These are phyloP conservation scores for Carassius auratus DNA, from an alignment of 2,113 vertebrate genomes.

Conservation along the genomic window DNA sequence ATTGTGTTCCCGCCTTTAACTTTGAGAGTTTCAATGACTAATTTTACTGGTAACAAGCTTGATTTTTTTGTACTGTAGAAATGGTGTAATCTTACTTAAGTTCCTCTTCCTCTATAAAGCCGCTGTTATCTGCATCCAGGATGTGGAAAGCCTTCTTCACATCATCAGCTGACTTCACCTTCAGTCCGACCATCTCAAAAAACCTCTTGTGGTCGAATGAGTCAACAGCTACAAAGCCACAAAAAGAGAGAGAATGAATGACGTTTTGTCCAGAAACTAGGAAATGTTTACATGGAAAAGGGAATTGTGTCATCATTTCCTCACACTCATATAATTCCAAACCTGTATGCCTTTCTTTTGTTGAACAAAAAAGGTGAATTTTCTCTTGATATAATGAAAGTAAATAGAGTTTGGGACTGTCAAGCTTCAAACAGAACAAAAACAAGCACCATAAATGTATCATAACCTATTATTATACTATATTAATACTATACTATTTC, in stretches of 20 bases:
- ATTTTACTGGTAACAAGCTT: background rate
- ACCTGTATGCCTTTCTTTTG: background rate
- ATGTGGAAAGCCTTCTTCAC: slow-evolving; percentile 81
- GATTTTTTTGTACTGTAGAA: background rate
- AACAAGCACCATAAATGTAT: background rate
- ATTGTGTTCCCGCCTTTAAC: background rate
- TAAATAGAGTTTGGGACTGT: background rate
- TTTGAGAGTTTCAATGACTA: background rate
- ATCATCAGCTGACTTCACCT: slow-evolving; percentile 75
- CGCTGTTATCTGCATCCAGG: slow-evolving; percentile 83
- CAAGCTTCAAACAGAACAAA: background rate
- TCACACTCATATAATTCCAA: background rate
- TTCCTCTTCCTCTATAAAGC: slow-evolving; percentile 85
- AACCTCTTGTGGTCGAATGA: slow-evolving; percentile 84
- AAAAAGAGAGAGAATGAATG: slow-evolving; percentile 49
- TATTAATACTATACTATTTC: too few relatives aligned
- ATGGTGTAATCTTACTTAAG: slow-evolving; percentile 73
- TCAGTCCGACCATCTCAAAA: slow-evolving; percentile 80
- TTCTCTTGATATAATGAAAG: background rate
- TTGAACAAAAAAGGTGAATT: background rate
- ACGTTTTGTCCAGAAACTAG: background rate
- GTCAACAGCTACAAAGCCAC: slow-evolving; percentile 69
- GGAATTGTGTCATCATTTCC: background rate
- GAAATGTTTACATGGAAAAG: background rate
- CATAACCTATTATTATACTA: too few relatives aligned